Conservation (phyloP, 1,140 invertebrate genomes). For the Ips nitidus region DNA sequence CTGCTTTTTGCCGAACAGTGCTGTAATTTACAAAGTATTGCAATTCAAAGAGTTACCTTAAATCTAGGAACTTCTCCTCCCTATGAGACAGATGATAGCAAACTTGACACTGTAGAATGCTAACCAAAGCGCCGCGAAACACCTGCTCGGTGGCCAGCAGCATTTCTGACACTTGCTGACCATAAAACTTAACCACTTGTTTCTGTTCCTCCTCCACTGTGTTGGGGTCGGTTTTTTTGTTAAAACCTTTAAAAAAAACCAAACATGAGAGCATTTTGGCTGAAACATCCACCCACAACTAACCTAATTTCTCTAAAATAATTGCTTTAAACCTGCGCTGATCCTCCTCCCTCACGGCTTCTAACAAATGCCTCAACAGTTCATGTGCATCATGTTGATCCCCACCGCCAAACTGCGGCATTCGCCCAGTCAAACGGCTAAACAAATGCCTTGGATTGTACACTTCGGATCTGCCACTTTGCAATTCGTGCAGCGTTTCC, state of each 20-base stretch:
- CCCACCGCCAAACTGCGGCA: slow-evolving; percentile 85
- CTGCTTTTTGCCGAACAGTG: no score
- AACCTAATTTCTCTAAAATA: slow-evolving; percentile 70
- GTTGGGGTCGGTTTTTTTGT: slow-evolving; percentile 63
- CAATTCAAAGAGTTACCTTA: slow-evolving; percentile 59
- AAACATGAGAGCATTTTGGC: background rate
- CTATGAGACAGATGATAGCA: slow-evolving; percentile 83
- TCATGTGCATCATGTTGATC: slow-evolving; percentile 98
- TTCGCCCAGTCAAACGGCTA: slow-evolving; percentile 72
- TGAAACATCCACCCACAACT: background rate
- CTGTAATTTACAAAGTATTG: slow-evolving; percentile 23
- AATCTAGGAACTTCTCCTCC: slow-evolving; percentile 90
- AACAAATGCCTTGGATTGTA: slow-evolving; percentile 75
- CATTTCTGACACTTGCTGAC: slow-evolving; percentile 76
- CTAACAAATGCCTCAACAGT: slow-evolving; percentile 83
- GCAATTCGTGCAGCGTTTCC: slow-evolving; percentile 70
- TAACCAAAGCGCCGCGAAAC: slow-evolving; percentile 88
- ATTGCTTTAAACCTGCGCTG: slow-evolving; percentile 74
- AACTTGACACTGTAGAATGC: slow-evolving; percentile 85
- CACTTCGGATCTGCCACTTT: slow-evolving; percentile 60
- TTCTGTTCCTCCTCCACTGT: slow-evolving; percentile 73
- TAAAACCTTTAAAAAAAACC: slow-evolving; percentile 37
- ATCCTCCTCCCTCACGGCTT: slow-evolving; percentile 75
- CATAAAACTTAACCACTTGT: slow-evolving; percentile 78
- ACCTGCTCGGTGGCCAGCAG: slow-evolving; percentile 79